Conservation (phyloP, 2,113 vertebrate genomes). For the Micromys minutus region DNA sequence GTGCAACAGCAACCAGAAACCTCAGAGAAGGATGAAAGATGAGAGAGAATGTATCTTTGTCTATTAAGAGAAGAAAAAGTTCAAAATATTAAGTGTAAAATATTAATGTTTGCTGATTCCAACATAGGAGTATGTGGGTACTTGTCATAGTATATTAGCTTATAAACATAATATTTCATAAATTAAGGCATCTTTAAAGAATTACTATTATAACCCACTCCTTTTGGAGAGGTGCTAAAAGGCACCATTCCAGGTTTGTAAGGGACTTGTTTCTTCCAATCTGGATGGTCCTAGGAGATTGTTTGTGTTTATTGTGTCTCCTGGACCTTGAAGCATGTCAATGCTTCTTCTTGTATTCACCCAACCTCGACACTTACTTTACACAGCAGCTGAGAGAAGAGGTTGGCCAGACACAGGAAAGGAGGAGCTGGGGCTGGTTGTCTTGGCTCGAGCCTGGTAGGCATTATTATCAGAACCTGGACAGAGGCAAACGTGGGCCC, state of each 20-base stretch:
- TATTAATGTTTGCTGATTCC: slow-evolving; percentile 10
- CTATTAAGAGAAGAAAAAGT: neutral
- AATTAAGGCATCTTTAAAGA: slow-evolving; percentile 36
- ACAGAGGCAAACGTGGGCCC: neutral
- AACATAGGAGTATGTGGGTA: neutral
- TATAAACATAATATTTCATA: neutral
- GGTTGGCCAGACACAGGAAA: neutral
- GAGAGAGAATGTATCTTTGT: neutral
- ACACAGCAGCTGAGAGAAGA: neutral
- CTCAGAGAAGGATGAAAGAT: neutral
- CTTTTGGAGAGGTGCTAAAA: neutral
- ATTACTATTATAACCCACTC: neutral
- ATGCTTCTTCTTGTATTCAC: neutral
- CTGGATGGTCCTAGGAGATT: neutral
- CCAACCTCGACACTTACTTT: neutral
- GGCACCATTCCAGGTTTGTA: neutral
- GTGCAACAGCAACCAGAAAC: neutral
- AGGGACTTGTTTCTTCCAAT: neutral
- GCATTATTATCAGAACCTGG: neutral
- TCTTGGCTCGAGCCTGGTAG: no score
- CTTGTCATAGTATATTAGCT: neutral
- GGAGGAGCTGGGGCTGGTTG: neutral
- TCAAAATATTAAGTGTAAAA: neutral
- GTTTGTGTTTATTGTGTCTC: neutral
- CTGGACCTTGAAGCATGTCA: neutral